Percentiles rank a stretch among this genome's conserved stretches.
phyloP scores from a whole-genome alignment of 2,797 vertebrate genomes.

The Cossypha dichroa region DNA sequence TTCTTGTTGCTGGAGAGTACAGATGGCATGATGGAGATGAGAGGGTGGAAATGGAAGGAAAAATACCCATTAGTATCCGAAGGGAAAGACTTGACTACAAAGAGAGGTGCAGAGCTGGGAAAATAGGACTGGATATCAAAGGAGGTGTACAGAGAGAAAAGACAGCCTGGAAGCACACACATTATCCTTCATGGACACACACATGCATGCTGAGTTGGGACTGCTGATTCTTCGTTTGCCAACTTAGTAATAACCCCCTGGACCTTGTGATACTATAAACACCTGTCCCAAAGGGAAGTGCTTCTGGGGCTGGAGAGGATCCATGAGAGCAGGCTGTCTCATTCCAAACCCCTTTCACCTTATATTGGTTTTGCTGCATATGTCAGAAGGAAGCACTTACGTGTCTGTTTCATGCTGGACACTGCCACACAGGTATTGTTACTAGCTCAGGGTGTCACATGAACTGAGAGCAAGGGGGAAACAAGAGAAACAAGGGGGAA shows the following conservation, averaged over 20 bases:
- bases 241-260: not conserved
- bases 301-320: not conserved
- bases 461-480: not conserved
- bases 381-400: not conserved
- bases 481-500: not conserved
- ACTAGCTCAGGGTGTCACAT: not conserved
- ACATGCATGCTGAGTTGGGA: not conserved
- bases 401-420: not conserved
- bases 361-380: not conserved
- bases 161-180: not conserved
- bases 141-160: not conserved
- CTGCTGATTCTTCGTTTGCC: not conserved
- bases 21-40: not conserved
- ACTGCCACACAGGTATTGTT: not conserved
- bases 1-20: not conserved
- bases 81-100: not conserved
- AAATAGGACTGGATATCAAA: not conserved
- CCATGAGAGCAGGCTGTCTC: not conserved
- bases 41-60: not conserved
- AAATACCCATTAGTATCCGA: not conserved
- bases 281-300: not conserved
- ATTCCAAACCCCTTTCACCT: not conserved
- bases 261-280: not conserved
- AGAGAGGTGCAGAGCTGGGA: not conserved
- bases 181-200: not conserved